A percentile compares a stretch with the other conserved stretches of the same genome.
These are phyloP conservation scores for Nomada fucata DNA, from an alignment of 2,888 invertebrate species.

Conservation along the genomic window DNA sequence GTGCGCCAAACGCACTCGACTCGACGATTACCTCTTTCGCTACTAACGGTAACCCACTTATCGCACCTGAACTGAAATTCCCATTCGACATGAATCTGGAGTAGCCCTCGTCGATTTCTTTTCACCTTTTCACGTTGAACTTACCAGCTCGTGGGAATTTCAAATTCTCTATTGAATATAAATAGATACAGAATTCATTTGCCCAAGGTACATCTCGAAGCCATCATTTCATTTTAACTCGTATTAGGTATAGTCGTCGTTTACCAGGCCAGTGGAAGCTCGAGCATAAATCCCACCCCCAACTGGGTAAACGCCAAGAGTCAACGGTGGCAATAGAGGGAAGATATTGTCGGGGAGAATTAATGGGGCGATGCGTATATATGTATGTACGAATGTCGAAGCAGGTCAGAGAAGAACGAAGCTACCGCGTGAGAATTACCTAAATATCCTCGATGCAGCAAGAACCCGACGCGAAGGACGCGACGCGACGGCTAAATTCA, in stretches of 20 bases:
- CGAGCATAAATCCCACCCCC: conserved; percentile 49
- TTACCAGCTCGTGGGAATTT: conserved; percentile 24
- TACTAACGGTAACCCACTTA: too few species aligned
- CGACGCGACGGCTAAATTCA: too few species aligned
- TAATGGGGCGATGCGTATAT: conserved; percentile 19
- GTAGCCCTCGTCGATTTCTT: background rate
- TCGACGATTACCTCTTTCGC: background rate
- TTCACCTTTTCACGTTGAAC: background rate
- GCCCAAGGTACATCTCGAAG: conserved; percentile 2
- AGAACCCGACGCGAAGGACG: too few species aligned
- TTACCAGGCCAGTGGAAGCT: conserved; percentile 8
- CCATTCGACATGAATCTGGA: background rate
- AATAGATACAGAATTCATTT: too few species aligned
- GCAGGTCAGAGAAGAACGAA: conserved; percentile 38
- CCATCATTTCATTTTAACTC: background rate
- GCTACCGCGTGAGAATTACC: conserved; percentile 20
- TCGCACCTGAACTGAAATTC: background rate
- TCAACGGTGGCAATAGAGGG: conserved; percentile 25
- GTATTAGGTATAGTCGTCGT: conserved; percentile 24
- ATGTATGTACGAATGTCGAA: conserved; percentile 14
- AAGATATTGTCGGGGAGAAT: conserved; percentile 31
- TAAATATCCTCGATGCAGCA: background rate
- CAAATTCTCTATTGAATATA: background rate
- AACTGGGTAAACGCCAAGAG: conserved; percentile 50
- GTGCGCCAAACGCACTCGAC: background rate